Evolutionary conservation across 2,113 vertebrate genomes (phyloP).

Genomic region (Odobenus rosmarus): DNA sequence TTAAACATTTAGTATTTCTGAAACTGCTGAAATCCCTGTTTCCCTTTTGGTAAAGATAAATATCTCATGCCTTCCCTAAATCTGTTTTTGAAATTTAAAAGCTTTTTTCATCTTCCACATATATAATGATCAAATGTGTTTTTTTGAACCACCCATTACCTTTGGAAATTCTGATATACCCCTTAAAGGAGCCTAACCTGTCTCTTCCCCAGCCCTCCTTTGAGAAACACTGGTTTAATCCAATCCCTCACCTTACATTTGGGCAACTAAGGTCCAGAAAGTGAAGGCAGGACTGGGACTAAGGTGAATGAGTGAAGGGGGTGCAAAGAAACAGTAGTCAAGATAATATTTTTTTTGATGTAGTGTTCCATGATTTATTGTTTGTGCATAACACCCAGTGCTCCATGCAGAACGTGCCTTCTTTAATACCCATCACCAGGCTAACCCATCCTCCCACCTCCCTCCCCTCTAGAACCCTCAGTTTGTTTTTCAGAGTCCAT

Average conservation of each 20-base stretch:
- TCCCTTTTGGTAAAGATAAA: constrained; percentile 13
- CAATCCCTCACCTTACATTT: not conserved
- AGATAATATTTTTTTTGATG: not conserved
- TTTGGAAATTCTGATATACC: constrained; percentile 37
- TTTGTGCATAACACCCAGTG: no score
- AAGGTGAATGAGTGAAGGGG: not conserved
- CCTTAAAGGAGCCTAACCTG: not conserved
- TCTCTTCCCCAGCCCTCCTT: not conserved
- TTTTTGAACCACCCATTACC: not conserved
- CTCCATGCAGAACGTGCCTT: no score
- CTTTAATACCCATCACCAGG: no score
- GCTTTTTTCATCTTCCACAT: not conserved
- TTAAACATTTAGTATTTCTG: constrained; percentile 16
- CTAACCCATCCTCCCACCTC: no score
- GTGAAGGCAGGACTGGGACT: not conserved
- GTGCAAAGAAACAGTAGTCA: not conserved
- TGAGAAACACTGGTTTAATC: constrained; percentile 23
- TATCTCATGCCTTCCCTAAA: not conserved
- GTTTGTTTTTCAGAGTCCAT: no score
- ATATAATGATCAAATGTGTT: not conserved
- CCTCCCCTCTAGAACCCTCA: no score
- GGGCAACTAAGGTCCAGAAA: not conserved
- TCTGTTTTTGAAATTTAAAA: constrained; percentile 46
- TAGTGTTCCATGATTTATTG: no score
- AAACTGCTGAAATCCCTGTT: not conserved